These are phyloP conservation scores for Mylabris sibirica DNA, from an alignment of 2,888 invertebrate species.

Conservation along the genomic window DNA sequence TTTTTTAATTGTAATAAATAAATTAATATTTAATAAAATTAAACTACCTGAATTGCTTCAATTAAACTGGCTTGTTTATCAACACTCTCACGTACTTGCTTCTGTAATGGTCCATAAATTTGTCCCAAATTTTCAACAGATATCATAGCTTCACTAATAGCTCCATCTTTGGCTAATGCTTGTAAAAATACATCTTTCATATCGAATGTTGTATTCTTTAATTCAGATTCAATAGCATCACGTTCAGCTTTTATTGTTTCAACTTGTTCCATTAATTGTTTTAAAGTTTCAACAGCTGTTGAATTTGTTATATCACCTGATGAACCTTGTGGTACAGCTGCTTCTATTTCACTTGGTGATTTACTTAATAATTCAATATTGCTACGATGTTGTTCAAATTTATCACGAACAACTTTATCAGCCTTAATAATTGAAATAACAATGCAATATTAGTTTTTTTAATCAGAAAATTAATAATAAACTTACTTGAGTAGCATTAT, in stretches of 20 bases:
- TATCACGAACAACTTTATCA: slow-evolving; percentile 85
- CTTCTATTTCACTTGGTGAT: slow-evolving; percentile 73
- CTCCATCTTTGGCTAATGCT: slow-evolving; percentile 79
- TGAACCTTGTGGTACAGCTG: slow-evolving; percentile 74
- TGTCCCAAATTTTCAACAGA: slow-evolving; percentile 77
- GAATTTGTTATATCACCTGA: slow-evolving; percentile 64
- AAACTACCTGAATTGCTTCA: slow-evolving; percentile 70
- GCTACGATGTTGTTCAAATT: slow-evolving; percentile 78
- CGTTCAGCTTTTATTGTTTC: slow-evolving; percentile 88
- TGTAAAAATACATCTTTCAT: slow-evolving; percentile 83
- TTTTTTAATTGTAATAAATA: not conserved
- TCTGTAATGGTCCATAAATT: slow-evolving; percentile 78
- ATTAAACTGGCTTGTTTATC: slow-evolving; percentile 75
- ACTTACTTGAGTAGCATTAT: slow-evolving; percentile 76
- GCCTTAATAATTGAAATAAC: slow-evolving; percentile 59
- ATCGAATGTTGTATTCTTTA: slow-evolving; percentile 80
- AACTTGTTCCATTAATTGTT: slow-evolving; percentile 82
- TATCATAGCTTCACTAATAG: slow-evolving; percentile 78
- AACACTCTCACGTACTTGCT: slow-evolving; percentile 78
- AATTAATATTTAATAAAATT: too few relatives aligned
- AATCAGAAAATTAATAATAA: not conserved
- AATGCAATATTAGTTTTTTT: too few relatives aligned
- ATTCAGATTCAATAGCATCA: slow-evolving; percentile 86
- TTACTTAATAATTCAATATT: slow-evolving; percentile 85
- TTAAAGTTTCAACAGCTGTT: slow-evolving; percentile 72